phyloP scores from a whole-genome alignment of 2,888 invertebrate species.

The Pachliopta kotzebuea region DNA sequence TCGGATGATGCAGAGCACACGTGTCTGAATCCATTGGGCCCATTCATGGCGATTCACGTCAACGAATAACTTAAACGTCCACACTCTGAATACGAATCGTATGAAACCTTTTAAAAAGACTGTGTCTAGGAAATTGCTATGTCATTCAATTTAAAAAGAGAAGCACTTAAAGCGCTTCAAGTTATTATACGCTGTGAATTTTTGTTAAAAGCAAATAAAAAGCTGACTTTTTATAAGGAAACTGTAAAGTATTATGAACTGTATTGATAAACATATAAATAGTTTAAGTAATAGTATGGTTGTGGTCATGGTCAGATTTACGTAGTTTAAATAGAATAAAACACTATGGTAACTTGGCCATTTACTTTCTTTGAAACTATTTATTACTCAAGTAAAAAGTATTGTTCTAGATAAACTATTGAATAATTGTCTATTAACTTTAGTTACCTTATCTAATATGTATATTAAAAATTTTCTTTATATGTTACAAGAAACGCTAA shows the following conservation, averaged over 20 bases:
- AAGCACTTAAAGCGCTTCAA: slow-evolving; percentile 33
- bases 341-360: too few species aligned
- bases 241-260: slow-evolving; percentile 6
- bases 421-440: too few species aligned
- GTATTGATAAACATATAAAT: neutral
- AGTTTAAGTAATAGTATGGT: too few species aligned
- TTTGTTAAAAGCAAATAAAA: slow-evolving; percentile 32
- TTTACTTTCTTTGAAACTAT: too few species aligned
- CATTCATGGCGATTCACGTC: slow-evolving; percentile 53
- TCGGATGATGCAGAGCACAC: slow-evolving; percentile 54
- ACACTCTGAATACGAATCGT: slow-evolving; percentile 56
- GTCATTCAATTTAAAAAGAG: slow-evolving; percentile 56
- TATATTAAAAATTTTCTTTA: too few species aligned
- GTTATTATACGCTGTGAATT: slow-evolving; percentile 32
- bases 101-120: slow-evolving; percentile 53
- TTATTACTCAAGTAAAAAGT: too few species aligned
- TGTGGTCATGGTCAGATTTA: too few species aligned
- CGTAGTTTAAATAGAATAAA: too few species aligned
- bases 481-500: too few species aligned
- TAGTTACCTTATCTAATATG: too few species aligned
- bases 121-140: slow-evolving; percentile 56
- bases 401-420: too few species aligned
- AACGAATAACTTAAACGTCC: slow-evolving; percentile 52
- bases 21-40: slow-evolving; percentile 42
- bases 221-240: slow-evolving; percentile 13